Conservation (phyloP, 2,888 invertebrate species). For the Capitulum mitella region DNA sequence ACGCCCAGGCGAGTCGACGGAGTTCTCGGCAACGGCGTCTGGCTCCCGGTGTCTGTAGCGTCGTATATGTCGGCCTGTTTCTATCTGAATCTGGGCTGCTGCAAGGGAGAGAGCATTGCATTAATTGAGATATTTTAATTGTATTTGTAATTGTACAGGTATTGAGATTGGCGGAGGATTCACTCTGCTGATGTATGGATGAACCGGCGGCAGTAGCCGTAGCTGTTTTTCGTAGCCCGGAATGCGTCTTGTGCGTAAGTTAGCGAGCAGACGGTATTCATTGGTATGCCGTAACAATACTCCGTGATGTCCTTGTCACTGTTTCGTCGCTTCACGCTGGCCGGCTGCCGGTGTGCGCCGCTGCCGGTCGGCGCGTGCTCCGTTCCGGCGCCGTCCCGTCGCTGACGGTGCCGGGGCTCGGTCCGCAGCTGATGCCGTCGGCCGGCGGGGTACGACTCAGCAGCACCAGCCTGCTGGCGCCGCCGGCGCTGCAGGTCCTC, state of each 20-base stretch:
- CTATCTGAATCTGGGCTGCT: neutral
- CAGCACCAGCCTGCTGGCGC: constrained; percentile 32
- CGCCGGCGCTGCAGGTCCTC: constrained; percentile 33
- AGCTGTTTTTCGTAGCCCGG: no score
- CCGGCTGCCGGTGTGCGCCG: neutral
- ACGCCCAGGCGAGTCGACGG: neutral
- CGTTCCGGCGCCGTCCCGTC: no score
- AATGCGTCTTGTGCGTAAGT: no score
- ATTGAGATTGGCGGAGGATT: no score
- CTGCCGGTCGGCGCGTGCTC: neutral
- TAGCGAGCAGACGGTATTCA: no score
- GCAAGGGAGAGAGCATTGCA: no score
- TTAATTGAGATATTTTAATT: no score
- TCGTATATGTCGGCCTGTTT: neutral
- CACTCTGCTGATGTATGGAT: neutral
- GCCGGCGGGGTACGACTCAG: constrained; percentile 31
- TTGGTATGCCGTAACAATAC: no score
- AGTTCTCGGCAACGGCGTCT: neutral
- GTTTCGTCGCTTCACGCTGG: neutral
- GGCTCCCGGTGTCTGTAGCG: neutral
- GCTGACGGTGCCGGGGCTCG: neutral
- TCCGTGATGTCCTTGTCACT: no score
- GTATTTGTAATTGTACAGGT: no score
- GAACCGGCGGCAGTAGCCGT: no score
- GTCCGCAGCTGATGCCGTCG: neutral